Evolutionary conservation across 2,797 vertebrate species (phyloP).

Genomic region (Nasua narica): DNA sequence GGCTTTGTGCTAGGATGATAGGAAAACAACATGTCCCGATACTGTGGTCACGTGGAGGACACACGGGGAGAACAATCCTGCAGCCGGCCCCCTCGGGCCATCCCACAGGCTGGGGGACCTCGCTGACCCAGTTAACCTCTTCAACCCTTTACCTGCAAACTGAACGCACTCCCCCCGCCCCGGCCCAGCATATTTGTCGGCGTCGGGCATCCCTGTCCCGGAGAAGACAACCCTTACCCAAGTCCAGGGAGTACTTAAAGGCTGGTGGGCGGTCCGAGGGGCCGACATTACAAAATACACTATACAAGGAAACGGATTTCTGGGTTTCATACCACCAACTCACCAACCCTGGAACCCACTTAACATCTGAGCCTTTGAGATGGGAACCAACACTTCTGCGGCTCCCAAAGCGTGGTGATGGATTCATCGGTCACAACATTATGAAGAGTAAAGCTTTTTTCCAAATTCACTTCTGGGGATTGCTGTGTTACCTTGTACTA

Average conservation of each 20-base stretch:
- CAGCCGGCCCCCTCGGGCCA: not conserved
- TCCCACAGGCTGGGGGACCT: not conserved
- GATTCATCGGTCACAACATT: not conserved
- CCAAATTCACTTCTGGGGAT: not conserved
- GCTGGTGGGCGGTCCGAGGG: accelerated
- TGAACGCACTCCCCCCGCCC: not conserved
- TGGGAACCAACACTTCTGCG: not conserved
- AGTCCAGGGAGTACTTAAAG: not conserved
- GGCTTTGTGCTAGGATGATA: not conserved
- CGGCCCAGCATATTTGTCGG: not conserved
- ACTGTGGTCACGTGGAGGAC: not conserved
- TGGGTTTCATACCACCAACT: not conserved
- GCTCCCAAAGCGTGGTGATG: not conserved
- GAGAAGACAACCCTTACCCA: not conserved
- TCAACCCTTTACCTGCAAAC: not conserved
- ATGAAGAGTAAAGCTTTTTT: not conserved
- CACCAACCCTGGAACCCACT: not conserved
- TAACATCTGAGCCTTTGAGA: not conserved
- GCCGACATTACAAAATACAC: not conserved
- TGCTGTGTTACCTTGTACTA: not conserved
- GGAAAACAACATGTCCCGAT: not conserved
- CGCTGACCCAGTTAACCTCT: not conserved
- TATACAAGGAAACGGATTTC: accelerated
- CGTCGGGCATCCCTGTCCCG: accelerated
- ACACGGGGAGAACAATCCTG: not conserved